Evolutionary conservation across 2,888 invertebrate genomes (phyloP), one percentile per base, ranked within the genome.

Genomic region (Tetragonula carbonaria): DNA sequence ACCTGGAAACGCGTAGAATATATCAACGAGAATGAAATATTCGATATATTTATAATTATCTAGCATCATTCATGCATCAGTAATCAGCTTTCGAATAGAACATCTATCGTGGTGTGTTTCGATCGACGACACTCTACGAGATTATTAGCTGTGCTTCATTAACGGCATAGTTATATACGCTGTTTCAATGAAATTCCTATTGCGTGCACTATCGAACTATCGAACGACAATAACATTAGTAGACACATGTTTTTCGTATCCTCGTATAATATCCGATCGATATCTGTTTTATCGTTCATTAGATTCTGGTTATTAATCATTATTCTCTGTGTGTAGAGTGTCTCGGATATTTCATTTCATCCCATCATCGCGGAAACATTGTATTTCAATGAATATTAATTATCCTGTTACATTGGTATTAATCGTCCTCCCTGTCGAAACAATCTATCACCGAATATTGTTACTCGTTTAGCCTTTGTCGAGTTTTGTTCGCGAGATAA

Each of bases 181-280:
- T 80, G 70, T 78, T 79, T 62, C 55, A 66, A 79, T 70, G 75
- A 78, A 80, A 81, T 81, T 74, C 72, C 74, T 85, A 75, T 74
- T 72, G 45, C 53, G 55, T 70, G 74, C 67, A 68, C 62, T 45
- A 45, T 45, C 45, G 70, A 86, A 83, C 82, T 87, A 75, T 87
- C 75, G 23, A 45, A 83, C 78, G 87, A 88, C 89, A 88, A 89
- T 88, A 89, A 88, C 38, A 79, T 80, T 79, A 72, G 33, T 78
- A 80, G 50, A 77, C 28, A 62, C 53, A 11, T 33, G 50, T 74
- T 81, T 70, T 55, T 57, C 67, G 13, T 72, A 33, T 14, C 51
- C 45, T 66, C 45, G 8, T 45, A 5, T 23, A 50, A 63, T 14
- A 13, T 59, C 23, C 63, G 53, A 38, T 76, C 50, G 18, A 11